A percentile compares a stretch with the other conserved stretches of the same genome.
Evolutionary conservation across 1,140 invertebrate genomes (phyloP).

Genomic region (Olivierus martensii): DNA sequence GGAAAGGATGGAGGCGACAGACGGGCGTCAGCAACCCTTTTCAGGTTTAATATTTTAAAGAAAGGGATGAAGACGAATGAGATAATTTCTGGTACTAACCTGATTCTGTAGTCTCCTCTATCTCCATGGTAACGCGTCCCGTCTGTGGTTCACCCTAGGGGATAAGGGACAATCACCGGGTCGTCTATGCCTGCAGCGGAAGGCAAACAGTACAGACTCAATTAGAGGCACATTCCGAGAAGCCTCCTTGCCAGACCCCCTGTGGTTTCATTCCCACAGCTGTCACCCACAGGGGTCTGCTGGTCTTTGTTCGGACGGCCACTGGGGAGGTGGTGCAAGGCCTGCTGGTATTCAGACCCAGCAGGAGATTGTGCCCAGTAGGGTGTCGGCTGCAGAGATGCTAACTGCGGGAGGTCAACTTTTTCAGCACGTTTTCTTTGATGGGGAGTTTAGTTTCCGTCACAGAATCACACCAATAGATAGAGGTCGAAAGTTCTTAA

Average conservation of each 20-base stretch:
- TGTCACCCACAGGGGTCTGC: neutral
- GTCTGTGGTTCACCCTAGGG: neutral
- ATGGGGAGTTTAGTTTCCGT: too few relatives aligned
- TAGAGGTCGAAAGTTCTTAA: too few relatives aligned
- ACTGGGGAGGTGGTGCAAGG: too few relatives aligned
- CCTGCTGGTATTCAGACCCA: too few relatives aligned
- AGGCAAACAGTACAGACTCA: neutral
- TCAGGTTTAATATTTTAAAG: neutral
- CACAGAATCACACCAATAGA: too few relatives aligned
- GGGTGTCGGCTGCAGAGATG: too few relatives aligned
- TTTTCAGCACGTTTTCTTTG: too few relatives aligned
- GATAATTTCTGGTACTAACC: neutral
- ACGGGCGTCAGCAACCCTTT: too few relatives aligned
- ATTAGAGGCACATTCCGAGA: neutral
- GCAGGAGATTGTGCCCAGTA: too few relatives aligned
- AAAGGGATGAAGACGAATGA: neutral
- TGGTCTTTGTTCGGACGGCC: too few relatives aligned
- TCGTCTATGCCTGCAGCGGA: neutral
- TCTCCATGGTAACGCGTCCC: slow-evolving; percentile 5
- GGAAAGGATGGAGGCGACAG: too few relatives aligned
- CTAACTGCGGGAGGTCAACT: too few relatives aligned
- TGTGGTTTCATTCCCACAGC: neutral
- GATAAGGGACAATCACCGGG: neutral
- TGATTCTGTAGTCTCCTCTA: slow-evolving; percentile 7
- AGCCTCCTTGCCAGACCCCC: neutral